Evolutionary conservation across 2,888 invertebrate genomes (phyloP).

Genomic region (Rhagonycha fulva): DNA sequence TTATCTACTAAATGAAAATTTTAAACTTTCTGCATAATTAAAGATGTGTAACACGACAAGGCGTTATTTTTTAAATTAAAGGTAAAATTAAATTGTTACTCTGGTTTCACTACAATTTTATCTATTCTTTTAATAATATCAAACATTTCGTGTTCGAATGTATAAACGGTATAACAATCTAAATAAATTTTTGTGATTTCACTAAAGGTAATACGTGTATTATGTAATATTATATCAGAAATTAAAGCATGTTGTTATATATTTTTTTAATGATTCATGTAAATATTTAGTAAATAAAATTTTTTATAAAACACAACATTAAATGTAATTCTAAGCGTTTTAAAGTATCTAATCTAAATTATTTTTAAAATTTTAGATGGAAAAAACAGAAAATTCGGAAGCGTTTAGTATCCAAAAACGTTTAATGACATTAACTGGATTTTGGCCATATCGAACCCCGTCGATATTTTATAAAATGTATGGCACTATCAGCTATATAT

Average conservation of each 20-base stretch:
- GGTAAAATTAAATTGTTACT: background rate
- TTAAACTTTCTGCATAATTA: background rate
- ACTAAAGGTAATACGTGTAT: background rate
- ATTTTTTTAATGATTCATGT: too few species aligned
- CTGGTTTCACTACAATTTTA: background rate
- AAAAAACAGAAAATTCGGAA: conserved; percentile 5
- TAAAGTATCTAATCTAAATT: too few species aligned
- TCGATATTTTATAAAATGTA: conserved; percentile 5
- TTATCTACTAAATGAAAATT: background rate
- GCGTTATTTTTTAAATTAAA: background rate
- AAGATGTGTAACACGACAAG: background rate
- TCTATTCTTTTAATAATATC: background rate
- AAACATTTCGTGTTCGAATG: background rate
- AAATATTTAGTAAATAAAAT: too few species aligned
- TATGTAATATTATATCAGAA: too few species aligned
- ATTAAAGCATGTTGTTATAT: too few species aligned
- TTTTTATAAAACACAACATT: too few species aligned
- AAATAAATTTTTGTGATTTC: background rate
- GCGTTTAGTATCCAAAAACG: conserved; percentile 13
- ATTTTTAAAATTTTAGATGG: conserved; percentile 1
- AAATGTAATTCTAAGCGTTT: too few species aligned
- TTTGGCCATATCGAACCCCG: conserved; percentile 10
- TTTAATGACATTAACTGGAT: conserved; percentile 17
- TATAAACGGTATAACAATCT: background rate
- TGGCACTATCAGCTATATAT: background rate